Conservation (phyloP, 1,140 invertebrate genomes). For the Drosophila suzukii region DNA sequence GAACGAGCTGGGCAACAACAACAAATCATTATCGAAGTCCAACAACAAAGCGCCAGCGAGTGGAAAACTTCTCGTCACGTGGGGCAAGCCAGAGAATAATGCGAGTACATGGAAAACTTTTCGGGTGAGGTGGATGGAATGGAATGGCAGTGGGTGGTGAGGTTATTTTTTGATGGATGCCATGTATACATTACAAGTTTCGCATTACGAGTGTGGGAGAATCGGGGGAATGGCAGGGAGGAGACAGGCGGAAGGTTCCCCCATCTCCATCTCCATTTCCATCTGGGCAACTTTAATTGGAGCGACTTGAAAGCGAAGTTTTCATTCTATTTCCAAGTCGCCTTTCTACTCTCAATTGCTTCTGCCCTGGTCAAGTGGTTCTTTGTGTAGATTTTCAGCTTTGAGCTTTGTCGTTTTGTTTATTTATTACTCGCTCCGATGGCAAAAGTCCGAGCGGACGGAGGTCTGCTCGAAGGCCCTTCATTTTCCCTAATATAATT, state of each 20-base stretch:
- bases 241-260: neutral
- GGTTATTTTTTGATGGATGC: slow-evolving; percentile 42
- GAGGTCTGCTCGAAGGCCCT: slow-evolving; percentile 16
- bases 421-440: slow-evolving; percentile 71
- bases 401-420: slow-evolving; percentile 54
- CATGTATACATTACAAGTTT: slow-evolving; percentile 76
- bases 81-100: slow-evolving; percentile 18
- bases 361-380: slow-evolving; percentile 42
- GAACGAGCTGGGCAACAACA: slow-evolving; percentile 16
- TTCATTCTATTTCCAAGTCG: slow-evolving; percentile 34
- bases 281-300: slow-evolving; percentile 66
- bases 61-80: slow-evolving; percentile 39
- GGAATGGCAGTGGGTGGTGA: neutral
- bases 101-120: slow-evolving; percentile 44
- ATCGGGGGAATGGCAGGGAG: neutral
- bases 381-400: slow-evolving; percentile 41
- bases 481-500: slow-evolving; percentile 76
- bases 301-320: slow-evolving; percentile 65
- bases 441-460: slow-evolving; percentile 27
- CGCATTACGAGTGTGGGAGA: slow-evolving; percentile 48
- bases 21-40: slow-evolving; percentile 49
- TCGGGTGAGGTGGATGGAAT: neutral
- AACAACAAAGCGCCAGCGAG: slow-evolving; percentile 23
- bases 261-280: neutral
- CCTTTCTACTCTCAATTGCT: slow-evolving; percentile 37